Base-by-base conservation (phyloP, 2,888 invertebrate species). In the Lampropteryx suffumata region DNA sequence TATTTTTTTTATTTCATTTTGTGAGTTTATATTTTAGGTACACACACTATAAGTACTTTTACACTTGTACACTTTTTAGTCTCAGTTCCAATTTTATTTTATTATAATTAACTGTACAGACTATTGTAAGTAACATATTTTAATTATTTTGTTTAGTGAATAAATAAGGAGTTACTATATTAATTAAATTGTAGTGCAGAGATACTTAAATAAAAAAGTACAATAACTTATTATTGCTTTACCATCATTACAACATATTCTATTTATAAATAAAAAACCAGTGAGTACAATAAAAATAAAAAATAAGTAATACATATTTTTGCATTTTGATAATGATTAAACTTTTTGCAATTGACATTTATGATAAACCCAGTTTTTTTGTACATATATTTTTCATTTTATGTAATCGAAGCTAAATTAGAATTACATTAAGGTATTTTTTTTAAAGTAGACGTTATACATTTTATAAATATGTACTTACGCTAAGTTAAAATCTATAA, bases 101-200 rank as follows among this genome's bases (percentile, higher is more conserved):
- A 27, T 37, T 26, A 44, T 46, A 37, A 61, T 17, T 62, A 68
- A 64, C 57, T 73, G 76, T 76, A 76, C 76, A 76, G 74, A 56
- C 65, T 62, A 61, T 62, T 41, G 29, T 73, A 71, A 69, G 69
- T 50, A 57, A 64, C 59, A 60, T 61, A 42, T 33, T 45, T 53
- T 57, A 35, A 47, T 55, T 53, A 59, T 68, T 69, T 70, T 63
- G 62, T 60, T 63, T 67, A 50, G 34, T 54, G 40, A 57, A 56
- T 61, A 35, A 29, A 54, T 59, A 65, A 61, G 52, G 50, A 40
- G 57, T 61, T 59, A 52, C 48, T 42, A 43, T 49, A 48, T 32
- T 49, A 28, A 39, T 26, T 52, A 27, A 49, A 37, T 36, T 45
- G 34, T 59, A 53, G 65, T 59, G 69, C 72, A 64, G 62, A 71